Conservation (phyloP, 2,888 invertebrate genomes). For the Formica aserva region DNA sequence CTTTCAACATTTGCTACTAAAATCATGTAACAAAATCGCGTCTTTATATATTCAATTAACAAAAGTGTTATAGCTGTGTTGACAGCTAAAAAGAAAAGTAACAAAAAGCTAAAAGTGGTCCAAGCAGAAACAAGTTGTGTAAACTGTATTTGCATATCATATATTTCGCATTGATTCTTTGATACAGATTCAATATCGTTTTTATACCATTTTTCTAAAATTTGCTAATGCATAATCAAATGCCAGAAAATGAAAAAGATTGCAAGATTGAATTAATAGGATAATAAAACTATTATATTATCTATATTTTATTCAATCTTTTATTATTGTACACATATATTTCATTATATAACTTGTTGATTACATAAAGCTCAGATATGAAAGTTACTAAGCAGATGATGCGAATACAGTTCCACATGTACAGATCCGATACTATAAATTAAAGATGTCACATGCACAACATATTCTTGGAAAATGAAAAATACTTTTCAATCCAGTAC, state of each 20-base stretch:
- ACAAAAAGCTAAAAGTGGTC: slow-evolving; percentile 16
- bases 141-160: slow-evolving; percentile 18
- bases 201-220: slow-evolving; percentile 12
- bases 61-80: background rate
- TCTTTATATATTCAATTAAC: background rate
- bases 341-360: background rate
- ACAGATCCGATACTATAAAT: slow-evolving; percentile 10
- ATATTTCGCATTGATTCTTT: slow-evolving; percentile 12
- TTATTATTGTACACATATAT: slow-evolving; percentile 12
- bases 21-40: background rate
- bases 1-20: background rate
- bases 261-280: slow-evolving; percentile 17
- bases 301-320: slow-evolving; percentile 10
- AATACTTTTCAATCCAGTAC: background rate
- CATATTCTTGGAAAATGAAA: slow-evolving; percentile 29
- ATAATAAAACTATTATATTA: background rate
- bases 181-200: background rate
- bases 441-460: slow-evolving; percentile 1
- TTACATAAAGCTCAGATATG: background rate
- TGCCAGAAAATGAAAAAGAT: background rate
- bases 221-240: slow-evolving; percentile 1
- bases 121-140: background rate
- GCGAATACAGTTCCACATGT: slow-evolving; percentile 44
- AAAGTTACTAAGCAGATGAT: slow-evolving; percentile 1
- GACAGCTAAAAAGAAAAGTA: background rate